Evolutionary conservation across 64 coral and sea anemone species (phyloP), one percentile per base, ranked within the genome.

Genomic region (Stichodactyla mertensii): DNA sequence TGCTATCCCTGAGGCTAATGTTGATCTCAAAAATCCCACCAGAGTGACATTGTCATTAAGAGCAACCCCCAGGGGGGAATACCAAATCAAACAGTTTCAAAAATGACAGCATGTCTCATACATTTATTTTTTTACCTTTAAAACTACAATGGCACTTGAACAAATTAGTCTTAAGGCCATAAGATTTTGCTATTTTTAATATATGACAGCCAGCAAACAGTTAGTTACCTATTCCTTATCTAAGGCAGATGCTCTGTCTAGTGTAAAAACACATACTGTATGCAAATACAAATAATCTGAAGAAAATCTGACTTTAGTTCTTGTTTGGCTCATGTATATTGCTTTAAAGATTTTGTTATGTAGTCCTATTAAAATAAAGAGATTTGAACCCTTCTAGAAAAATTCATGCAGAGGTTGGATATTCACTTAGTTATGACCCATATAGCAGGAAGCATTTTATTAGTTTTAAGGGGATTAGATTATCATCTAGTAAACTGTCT

Each of bases 401-500:
- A 69, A 22, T 69, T 69, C 6, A 31, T 74, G 12, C 24, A 10
- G n/a, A n/a, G 19, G 20, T 23, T 23, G 22, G 66, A 70, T 20
- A 70, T 70, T 22, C 14, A 62, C 11, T 16, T 24, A 69, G 18
- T 74, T 27, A 74, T n/a, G 5, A 74, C 24, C 8, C 23, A 74
- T 31, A 36, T 27, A 12, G 24, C 69, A 74, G 8, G 69, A 36
- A 74, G 36, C n/a, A 74, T 74, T 5, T 74, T 23, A 74, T 31
- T 74, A 74, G 7, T 74, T 12, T 31, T 74, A 31, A 7, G 69
- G 24, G 16, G 24, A 74, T 31, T 71, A 28, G 69, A 71, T 71
- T 71, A 71, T 74, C n/a, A 74, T 74, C 69, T 27, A 23, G 69
- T 36, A 74, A 27, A 74, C 69, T 74, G 22, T 74, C 69, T 31